phyloP scores from a whole-genome alignment of 2,797 vertebrate genomes.

The Enteromius fasciolatus region DNA sequence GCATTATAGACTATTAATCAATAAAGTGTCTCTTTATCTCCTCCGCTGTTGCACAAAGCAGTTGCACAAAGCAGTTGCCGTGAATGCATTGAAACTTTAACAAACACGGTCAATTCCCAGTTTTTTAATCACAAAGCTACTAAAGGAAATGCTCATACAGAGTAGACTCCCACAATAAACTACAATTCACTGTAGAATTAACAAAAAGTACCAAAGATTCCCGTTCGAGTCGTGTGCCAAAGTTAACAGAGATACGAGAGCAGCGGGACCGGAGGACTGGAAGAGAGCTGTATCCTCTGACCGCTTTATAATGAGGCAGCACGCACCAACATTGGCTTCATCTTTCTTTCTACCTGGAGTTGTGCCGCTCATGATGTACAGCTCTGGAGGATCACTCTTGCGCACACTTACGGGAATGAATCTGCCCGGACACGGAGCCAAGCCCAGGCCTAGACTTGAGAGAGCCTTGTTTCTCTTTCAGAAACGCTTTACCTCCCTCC shows the following conservation, averaged over 20 bases:
- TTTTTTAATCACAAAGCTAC: not conserved
- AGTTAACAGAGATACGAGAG: conserved; percentile 23
- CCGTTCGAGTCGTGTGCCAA: conserved; percentile 8
- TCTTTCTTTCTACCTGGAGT: not conserved
- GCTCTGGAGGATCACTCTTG: conserved; percentile 38
- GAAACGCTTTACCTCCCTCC: conserved; percentile 56
- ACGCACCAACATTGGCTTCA: not conserved
- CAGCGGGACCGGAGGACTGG: not conserved
- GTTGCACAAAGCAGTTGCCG: not conserved
- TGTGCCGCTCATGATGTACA: not conserved
- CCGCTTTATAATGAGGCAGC: conserved; percentile 17
- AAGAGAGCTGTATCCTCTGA: not conserved
- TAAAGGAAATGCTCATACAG: not conserved
- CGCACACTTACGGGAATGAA: conserved; percentile 74
- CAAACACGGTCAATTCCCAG: not conserved
- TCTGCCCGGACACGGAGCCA: conserved; percentile 77
- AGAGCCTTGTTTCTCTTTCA: conserved; percentile 62
- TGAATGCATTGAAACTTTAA: not conserved
- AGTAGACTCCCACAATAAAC: not conserved
- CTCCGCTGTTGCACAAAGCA: not conserved
- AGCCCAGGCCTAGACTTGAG: conserved; percentile 78
- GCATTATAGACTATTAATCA: not conserved
- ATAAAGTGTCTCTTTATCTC: not conserved
- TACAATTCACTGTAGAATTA: conserved; percentile 9
- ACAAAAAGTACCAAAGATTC: conserved; percentile 28